Percentiles rank a stretch among this genome's conserved stretches.
Conservation (phyloP, 1,140 invertebrate species). For the Pachyrhynchus sulphureomaculatus region DNA sequence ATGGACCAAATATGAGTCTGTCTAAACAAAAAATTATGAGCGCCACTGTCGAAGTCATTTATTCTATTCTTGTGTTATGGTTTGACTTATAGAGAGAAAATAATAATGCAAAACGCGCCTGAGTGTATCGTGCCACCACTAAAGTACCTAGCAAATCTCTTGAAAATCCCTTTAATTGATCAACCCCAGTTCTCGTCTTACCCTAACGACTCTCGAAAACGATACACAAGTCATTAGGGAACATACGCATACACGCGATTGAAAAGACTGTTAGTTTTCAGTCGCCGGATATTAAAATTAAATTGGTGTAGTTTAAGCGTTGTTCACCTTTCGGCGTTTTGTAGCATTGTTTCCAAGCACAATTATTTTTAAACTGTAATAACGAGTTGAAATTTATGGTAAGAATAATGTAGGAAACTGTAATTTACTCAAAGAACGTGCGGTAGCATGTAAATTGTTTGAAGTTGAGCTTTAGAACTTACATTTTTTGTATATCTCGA, state of each 20-base stretch:
- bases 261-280: conserved; percentile 31
- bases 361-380: neutral
- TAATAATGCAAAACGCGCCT: conserved; percentile 33
- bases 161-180: conserved; percentile 42
- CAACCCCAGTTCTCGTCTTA: conserved; percentile 38
- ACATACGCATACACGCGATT: conserved; percentile 21
- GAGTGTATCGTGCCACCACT: conserved; percentile 28
- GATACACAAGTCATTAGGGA: conserved; percentile 39
- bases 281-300: conserved; percentile 24
- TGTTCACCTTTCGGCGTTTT: conserved; percentile 1
- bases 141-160: conserved; percentile 31
- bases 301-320: conserved; percentile 17
- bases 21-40: too few species aligned
- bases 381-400: too few species aligned
- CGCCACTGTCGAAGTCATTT: conserved; percentile 7
- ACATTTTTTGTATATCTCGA: too few species aligned
- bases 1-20: too few species aligned
- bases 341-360: neutral
- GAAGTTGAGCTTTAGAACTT: too few species aligned
- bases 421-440: too few species aligned
- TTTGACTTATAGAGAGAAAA: conserved; percentile 20
- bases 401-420: too few species aligned
- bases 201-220: conserved; percentile 45
- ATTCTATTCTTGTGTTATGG: conserved; percentile 20
- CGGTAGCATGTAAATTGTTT: too few species aligned